These are phyloP conservation scores for Pandemis cinnamomeana DNA, from an alignment of 2,888 invertebrate species.

Conservation along the genomic window DNA sequence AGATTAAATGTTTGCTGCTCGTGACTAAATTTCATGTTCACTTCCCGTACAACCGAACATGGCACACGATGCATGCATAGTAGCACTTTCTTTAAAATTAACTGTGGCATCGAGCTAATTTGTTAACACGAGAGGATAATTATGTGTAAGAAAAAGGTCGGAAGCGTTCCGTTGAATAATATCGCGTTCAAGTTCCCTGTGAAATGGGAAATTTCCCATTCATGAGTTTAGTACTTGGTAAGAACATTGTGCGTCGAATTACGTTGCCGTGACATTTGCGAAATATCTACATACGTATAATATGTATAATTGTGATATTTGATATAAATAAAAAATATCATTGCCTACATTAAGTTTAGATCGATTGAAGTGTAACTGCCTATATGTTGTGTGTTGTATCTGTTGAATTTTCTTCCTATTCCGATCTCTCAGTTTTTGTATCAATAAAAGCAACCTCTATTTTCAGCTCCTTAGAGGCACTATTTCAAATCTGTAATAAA, in stretches of 20 bases:
- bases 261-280: neutral
- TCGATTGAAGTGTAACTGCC: no score
- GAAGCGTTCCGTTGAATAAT: conserved; percentile 34
- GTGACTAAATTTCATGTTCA: conserved; percentile 3
- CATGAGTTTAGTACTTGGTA: conserved; percentile 22
- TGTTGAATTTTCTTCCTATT: no score
- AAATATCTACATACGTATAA: no score
- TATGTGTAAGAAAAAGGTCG: conserved; percentile 33
- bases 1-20: neutral
- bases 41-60: neutral
- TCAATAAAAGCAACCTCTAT: no score
- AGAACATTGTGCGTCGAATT: neutral
- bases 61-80: neutral
- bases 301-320: no score
- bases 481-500: no score
- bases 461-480: no score
- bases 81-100: conserved; percentile 36
- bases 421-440: no score
- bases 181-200: conserved; percentile 60
- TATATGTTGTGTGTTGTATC: no score
- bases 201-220: conserved; percentile 55
- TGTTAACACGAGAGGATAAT: conserved; percentile 38
- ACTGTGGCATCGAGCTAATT: conserved; percentile 29
- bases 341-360: no score
- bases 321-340: no score